Conservation (phyloP, 2,888 invertebrate species). For the Thecophora atra region DNA sequence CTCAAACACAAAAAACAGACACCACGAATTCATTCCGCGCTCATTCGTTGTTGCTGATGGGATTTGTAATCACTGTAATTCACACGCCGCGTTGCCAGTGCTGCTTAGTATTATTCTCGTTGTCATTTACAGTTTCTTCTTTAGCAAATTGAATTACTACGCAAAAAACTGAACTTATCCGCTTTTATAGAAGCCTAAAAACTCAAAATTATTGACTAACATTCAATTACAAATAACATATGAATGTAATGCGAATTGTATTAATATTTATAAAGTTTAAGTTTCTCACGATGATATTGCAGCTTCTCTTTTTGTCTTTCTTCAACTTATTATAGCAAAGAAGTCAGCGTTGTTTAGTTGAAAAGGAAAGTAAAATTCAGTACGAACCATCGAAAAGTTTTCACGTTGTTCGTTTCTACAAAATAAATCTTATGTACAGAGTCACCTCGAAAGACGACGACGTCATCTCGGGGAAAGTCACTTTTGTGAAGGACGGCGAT, state of each 20-base stretch:
- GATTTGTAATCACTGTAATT: slow-evolving; percentile 5
- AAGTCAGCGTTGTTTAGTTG: too few relatives aligned
- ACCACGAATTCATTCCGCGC: neutral
- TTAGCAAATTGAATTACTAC: too few relatives aligned
- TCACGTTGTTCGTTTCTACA: too few relatives aligned
- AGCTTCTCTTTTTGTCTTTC: too few relatives aligned
- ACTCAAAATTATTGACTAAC: neutral
- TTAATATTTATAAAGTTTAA: neutral
- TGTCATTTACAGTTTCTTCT: neutral
- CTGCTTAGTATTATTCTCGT: neutral
- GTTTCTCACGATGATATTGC: neutral
- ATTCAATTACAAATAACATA: neutral
- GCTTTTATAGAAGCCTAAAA: neutral
- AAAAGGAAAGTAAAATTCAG: too few relatives aligned
- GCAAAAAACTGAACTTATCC: neutral
- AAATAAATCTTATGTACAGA: too few relatives aligned
- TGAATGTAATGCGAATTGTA: neutral
- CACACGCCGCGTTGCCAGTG: neutral
- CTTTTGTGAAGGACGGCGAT: too few relatives aligned
- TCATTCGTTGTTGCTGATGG: neutral
- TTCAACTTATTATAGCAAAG: too few relatives aligned
- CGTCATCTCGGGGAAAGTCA: too few relatives aligned
- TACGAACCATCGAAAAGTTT: too few relatives aligned
- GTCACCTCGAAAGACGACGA: too few relatives aligned
- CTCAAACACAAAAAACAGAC: neutral